Percentiles rank a stretch among this genome's conserved stretches.
These are phyloP conservation scores for Drosophila nikananu DNA, from an alignment of 1,140 invertebrate species.

Conservation along the genomic window DNA sequence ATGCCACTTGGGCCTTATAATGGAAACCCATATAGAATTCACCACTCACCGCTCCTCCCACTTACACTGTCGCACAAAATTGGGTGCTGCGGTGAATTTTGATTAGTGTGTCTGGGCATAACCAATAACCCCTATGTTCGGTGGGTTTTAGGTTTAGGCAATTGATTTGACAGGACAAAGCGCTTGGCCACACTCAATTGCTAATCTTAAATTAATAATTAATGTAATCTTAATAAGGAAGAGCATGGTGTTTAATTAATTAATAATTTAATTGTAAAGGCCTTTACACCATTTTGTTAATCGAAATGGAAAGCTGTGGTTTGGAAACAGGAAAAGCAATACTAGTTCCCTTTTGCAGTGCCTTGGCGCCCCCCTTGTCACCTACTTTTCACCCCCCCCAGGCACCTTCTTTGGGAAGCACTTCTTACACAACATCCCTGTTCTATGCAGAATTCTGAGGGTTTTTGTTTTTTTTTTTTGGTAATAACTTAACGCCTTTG, in stretches of 20 bases:
- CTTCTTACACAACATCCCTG: neutral
- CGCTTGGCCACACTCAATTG: neutral
- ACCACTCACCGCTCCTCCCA: neutral
- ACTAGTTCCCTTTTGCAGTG: neutral
- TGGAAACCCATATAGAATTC: constrained; percentile 22
- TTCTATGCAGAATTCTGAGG: neutral
- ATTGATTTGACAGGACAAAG: constrained; percentile 12
- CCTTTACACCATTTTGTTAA: neutral
- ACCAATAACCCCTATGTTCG: neutral
- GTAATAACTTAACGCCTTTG: neutral
- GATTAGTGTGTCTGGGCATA: constrained; percentile 38
- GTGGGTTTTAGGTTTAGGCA: constrained; percentile 10
- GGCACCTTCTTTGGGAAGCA: neutral
- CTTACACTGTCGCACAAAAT: constrained; percentile 40
- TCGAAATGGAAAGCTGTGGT: neutral
- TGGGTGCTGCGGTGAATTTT: constrained; percentile 48
- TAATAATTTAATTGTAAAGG: neutral
- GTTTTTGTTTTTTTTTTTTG: neutral
- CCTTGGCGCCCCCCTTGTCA: neutral
- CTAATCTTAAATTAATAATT: neutral
- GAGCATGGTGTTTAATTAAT: neutral
- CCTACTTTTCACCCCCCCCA: too few species aligned
- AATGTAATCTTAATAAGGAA: neutral
- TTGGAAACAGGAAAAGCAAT: neutral
- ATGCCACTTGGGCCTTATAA: constrained; percentile 46